Conservation (phyloP, 2,888 invertebrate species). For the Chymomyza fuscimana region DNA sequence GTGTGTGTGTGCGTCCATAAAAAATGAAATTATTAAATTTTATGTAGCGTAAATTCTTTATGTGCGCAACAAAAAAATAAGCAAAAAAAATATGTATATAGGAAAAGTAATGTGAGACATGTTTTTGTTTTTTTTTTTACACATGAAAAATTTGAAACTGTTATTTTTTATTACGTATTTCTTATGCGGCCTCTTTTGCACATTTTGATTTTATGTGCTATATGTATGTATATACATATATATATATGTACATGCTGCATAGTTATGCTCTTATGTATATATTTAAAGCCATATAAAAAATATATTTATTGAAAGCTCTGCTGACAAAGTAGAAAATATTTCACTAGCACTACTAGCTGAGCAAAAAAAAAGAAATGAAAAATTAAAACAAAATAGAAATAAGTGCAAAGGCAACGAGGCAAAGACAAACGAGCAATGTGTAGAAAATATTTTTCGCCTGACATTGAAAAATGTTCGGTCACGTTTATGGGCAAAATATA, state of each 20-base stretch:
- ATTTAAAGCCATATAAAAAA: background rate
- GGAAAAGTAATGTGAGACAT: constrained; percentile 1
- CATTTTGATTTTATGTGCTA: constrained; percentile 22
- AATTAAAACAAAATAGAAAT: constrained; percentile 25
- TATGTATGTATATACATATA: background rate
- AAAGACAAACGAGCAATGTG: constrained; percentile 38
- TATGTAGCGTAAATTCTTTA: constrained; percentile 78
- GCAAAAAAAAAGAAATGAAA: constrained; percentile 28
- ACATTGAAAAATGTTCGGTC: constrained; percentile 80
- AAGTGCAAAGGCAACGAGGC: constrained; percentile 19
- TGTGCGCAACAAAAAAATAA: constrained; percentile 38
- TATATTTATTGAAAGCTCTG: constrained; percentile 19
- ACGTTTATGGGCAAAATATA: constrained; percentile 75
- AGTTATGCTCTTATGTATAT: too few relatives aligned
- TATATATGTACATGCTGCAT: constrained; percentile 7
- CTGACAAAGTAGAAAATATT: constrained; percentile 33
- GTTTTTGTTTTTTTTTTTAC: constrained; percentile 58
- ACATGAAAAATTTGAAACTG: constrained; percentile 62
- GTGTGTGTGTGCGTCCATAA: constrained; percentile 45
- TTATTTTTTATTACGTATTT: constrained; percentile 16
- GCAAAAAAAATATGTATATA: background rate
- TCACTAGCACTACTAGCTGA: constrained; percentile 40
- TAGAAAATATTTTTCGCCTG: constrained; percentile 74
- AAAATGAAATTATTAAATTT: constrained; percentile 77
- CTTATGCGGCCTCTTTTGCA: constrained; percentile 1